Percentiles rank a stretch among this genome's conserved stretches.
phyloP scores from a whole-genome alignment of 2,113 vertebrate genomes.

The Hippocampus guttulatus region DNA sequence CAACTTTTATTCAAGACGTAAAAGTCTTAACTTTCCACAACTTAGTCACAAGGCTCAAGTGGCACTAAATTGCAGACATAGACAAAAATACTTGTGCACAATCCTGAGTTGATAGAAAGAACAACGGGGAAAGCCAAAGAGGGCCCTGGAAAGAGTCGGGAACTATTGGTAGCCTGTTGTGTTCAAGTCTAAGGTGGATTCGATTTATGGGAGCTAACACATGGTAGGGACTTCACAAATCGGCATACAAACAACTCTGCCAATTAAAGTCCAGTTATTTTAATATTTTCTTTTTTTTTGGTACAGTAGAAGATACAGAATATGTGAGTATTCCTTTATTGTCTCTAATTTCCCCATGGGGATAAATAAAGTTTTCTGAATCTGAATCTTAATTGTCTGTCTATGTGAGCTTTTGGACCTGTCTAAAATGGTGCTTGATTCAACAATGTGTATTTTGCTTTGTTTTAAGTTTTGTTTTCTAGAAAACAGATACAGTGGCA shows the following conservation, averaged over 20 bases:
- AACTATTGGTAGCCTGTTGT: background rate
- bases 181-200: background rate
- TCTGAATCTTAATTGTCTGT: too few relatives aligned
- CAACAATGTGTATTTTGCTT: background rate
- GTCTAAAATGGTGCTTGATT: background rate
- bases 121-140: background rate
- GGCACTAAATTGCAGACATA: constrained; percentile 2
- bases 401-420: too few relatives aligned
- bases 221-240: background rate
- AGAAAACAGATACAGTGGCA: background rate
- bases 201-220: background rate
- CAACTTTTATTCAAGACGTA: constrained; percentile 6
- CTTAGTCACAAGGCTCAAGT: constrained; percentile 3
- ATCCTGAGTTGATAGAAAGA: background rate
- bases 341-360: too few relatives aligned
- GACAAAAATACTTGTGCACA: constrained; percentile 1
- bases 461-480: background rate
- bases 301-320: too few relatives aligned
- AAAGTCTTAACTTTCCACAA: constrained; percentile 10
- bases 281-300: too few relatives aligned
- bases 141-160: background rate
- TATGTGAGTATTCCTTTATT: too few relatives aligned
- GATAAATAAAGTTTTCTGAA: too few relatives aligned
- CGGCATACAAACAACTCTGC: background rate
- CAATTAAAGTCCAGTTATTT: too few relatives aligned